phyloP scores from a whole-genome alignment of 2,113 vertebrate species.

The Labrus mixtus region DNA sequence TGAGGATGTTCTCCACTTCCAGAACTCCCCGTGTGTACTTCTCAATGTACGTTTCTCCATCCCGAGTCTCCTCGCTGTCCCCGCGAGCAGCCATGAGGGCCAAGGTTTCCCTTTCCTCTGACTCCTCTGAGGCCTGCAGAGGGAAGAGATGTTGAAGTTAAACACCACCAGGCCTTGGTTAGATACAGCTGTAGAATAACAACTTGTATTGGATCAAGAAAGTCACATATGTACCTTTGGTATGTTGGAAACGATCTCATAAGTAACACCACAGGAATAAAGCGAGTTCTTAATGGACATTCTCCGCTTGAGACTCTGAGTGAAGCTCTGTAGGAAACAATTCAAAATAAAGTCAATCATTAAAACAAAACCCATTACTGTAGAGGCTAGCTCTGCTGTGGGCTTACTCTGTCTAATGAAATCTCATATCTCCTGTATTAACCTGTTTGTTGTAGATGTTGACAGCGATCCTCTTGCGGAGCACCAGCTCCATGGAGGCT shows the following conservation, averaged over 20 bases:
- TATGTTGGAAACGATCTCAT: slow-evolving; percentile 99
- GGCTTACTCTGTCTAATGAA: too few species aligned
- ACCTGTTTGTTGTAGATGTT: slow-evolving; percentile 99
- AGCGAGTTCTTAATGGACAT: slow-evolving; percentile 95
- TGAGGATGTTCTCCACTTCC: slow-evolving; percentile 96
- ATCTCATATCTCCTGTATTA: neutral
- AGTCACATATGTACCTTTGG: slow-evolving; percentile 88
- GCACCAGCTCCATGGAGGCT: slow-evolving; percentile 93
- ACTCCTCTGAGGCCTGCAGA: slow-evolving; percentile 93
- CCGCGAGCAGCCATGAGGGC: slow-evolving; percentile 95
- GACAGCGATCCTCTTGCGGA: slow-evolving; percentile 95
- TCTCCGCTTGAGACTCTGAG: slow-evolving; percentile 96
- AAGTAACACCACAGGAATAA: slow-evolving; percentile 93
- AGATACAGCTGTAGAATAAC: too few species aligned
- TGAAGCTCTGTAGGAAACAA: slow-evolving; percentile 89
- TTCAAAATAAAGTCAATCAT: neutral
- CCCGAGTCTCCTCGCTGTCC: slow-evolving; percentile 87
- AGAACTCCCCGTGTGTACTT: slow-evolving; percentile 94
- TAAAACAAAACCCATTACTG: neutral
- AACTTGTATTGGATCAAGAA: neutral
- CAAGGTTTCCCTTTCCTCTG: slow-evolving; percentile 95
- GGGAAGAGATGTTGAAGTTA: neutral
- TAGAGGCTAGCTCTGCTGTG: neutral
- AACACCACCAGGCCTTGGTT: too few species aligned
- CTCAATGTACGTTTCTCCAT: slow-evolving; percentile 96